A percentile compares a stretch with the other conserved stretches of the same genome.
Evolutionary conservation across 2,888 invertebrate genomes (phyloP).

Genomic region (Leptinotarsa rubiginosa): DNA sequence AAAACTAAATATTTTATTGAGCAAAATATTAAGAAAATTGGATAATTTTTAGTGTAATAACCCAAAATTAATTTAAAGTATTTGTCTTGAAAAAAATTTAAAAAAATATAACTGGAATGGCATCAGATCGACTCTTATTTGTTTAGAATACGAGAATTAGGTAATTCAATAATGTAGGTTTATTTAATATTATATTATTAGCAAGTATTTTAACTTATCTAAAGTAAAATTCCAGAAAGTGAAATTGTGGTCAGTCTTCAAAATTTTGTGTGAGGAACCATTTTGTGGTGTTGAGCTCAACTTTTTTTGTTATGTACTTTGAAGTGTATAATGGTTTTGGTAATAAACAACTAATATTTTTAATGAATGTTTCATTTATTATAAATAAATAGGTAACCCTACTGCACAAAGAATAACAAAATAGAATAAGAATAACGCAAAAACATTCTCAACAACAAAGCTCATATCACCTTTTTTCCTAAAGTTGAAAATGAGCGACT

Average conservation of each 20-base stretch:
- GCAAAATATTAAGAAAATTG: too few species aligned
- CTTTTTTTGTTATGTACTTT: constrained; percentile 41
- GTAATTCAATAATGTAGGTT: constrained; percentile 8
- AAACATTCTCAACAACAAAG: too few species aligned
- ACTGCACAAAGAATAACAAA: too few species aligned
- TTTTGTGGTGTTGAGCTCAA: constrained; percentile 45
- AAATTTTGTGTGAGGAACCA: constrained; percentile 33
- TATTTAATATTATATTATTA: constrained; percentile 6
- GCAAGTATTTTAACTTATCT: constrained; percentile 1
- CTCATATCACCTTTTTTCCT: too few species aligned
- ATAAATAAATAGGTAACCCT: too few species aligned
- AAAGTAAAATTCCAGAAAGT: background rate
- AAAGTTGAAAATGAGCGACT: too few species aligned
- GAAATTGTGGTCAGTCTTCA: background rate
- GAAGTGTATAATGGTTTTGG: constrained; percentile 49
- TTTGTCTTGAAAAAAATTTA: background rate
- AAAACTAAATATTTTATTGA: too few species aligned
- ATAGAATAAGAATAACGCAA: too few species aligned
- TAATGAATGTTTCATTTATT: constrained; percentile 28
- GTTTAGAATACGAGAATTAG: constrained; percentile 5
- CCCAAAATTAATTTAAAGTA: background rate
- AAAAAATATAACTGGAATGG: background rate
- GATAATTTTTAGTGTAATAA: too few species aligned
- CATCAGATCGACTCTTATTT: constrained; percentile 9
- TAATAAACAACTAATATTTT: constrained; percentile 48